These are phyloP conservation scores for Hyles vespertilio DNA, from an alignment of 1,140 invertebrate genomes.

Conservation along the genomic window DNA sequence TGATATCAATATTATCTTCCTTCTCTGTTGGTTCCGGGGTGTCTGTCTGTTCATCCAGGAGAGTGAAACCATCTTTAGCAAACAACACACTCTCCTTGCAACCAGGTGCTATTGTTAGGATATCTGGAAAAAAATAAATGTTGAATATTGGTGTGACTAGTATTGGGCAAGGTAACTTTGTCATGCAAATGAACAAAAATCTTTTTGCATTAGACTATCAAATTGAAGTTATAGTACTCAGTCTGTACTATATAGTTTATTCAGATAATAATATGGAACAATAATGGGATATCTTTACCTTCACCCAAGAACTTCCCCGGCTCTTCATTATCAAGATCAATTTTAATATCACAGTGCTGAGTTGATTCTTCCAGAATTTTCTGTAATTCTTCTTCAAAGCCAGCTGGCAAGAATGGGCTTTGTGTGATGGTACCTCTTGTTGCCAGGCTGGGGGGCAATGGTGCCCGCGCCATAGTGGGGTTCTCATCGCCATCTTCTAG, in stretches of 20 bases:
- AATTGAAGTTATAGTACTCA: no score
- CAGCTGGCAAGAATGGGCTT: conserved; percentile 68
- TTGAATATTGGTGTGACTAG: background rate
- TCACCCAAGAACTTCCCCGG: conserved; percentile 69
- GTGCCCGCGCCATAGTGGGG: conserved; percentile 66
- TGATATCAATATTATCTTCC: conserved; percentile 40
- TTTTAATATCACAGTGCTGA: conserved; percentile 33
- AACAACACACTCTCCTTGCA: conserved; percentile 55
- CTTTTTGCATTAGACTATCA: no score
- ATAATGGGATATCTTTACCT: conserved; percentile 36
- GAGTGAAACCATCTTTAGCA: conserved; percentile 54
- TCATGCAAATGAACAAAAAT: no score
- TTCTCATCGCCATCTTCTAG: conserved; percentile 62
- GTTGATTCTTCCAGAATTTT: conserved; percentile 49
- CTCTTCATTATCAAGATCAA: conserved; percentile 52
- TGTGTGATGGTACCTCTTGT: conserved; percentile 63
- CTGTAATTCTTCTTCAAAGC: conserved; percentile 64
- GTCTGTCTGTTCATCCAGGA: conserved; percentile 38
- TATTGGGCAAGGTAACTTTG: no score
- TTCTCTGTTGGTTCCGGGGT: conserved; percentile 23
- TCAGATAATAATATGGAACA: background rate
- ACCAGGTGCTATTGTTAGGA: conserved; percentile 52
- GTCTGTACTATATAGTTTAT: background rate
- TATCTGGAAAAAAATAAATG: conserved; percentile 35
- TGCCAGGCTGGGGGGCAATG: conserved; percentile 59